Evolutionary conservation across 2,888 invertebrate genomes (phyloP).

Genomic region (Caenorhabditis angaria): DNA sequence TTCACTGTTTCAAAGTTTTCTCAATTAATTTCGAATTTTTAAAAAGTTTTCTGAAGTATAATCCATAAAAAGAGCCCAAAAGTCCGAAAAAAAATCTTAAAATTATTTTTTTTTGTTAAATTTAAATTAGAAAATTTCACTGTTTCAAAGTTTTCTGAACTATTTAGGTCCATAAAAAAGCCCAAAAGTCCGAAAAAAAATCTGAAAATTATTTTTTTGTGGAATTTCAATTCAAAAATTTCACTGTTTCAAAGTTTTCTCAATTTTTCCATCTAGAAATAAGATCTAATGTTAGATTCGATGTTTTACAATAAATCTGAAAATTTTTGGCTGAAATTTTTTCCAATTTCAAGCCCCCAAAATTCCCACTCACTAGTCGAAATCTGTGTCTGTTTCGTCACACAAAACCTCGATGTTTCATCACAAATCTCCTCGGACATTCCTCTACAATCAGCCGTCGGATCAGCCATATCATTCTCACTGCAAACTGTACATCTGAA

Average conservation of each 20-base stretch:
- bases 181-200: too few relatives aligned
- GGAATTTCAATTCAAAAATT: too few relatives aligned
- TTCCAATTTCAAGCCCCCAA: not conserved
- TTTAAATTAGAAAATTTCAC: not conserved
- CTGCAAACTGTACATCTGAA: constrained; percentile 36
- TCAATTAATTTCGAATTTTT: too few relatives aligned
- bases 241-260: too few relatives aligned
- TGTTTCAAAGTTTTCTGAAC: too few relatives aligned
- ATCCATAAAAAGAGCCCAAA: not conserved
- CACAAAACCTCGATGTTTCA: constrained; percentile 39
- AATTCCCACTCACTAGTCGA: constrained; percentile 39
- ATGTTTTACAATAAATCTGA: too few relatives aligned
- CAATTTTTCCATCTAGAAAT: too few relatives aligned
- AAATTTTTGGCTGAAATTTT: too few relatives aligned
- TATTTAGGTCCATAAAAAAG: too few relatives aligned
- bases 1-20: too few relatives aligned
- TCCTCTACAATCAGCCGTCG: constrained; percentile 56
- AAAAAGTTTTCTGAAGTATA: not conserved
- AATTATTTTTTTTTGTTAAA: not conserved
- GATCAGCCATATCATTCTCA: constrained; percentile 51
- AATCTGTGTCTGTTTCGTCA: constrained; percentile 65
- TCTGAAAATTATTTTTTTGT: too few relatives aligned
- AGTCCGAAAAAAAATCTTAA: not conserved
- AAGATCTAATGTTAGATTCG: too few relatives aligned
- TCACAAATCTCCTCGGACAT: constrained; percentile 25